Evolutionary conservation across 2,113 vertebrate genomes (phyloP).

Genomic region (Sapayoa aenigma): DNA sequence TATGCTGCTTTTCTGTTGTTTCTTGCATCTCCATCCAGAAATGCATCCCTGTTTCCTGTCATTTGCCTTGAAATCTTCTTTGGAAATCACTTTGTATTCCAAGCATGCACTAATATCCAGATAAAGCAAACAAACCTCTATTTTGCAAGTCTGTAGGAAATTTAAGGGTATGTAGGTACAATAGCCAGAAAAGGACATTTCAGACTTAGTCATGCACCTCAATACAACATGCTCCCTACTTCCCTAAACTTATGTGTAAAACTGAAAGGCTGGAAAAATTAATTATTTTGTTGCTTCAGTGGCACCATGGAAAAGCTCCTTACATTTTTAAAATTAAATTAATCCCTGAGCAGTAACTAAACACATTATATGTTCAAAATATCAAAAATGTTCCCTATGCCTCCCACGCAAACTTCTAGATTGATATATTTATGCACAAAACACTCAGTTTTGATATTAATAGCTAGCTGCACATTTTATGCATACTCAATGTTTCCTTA

Average conservation of each 20-base stretch:
- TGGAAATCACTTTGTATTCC: background rate
- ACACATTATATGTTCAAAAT: background rate
- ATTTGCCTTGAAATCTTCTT: background rate
- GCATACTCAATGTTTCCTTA: background rate
- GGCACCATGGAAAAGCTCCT: background rate
- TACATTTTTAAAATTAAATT: conserved; percentile 15
- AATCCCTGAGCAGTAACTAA: background rate
- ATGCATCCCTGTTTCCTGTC: rapidly evolving
- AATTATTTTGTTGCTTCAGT: background rate
- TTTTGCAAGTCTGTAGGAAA: background rate
- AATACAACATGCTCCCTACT: background rate
- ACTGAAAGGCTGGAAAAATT: background rate
- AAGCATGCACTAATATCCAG: background rate
- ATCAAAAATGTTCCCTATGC: background rate
- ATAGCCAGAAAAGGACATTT: background rate
- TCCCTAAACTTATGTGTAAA: background rate
- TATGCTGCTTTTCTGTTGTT: background rate
- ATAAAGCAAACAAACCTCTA: background rate
- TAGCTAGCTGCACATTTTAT: background rate
- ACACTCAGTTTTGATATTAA: background rate
- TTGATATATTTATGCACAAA: conserved; percentile 8
- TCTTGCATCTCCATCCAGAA: background rate
- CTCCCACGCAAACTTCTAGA: background rate
- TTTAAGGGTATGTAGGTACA: background rate
- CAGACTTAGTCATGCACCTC: background rate